Evolutionary conservation across 1,140 invertebrate species (phyloP), one percentile per base, ranked within the genome.

Genomic region (Anastatus disparis): DNA sequence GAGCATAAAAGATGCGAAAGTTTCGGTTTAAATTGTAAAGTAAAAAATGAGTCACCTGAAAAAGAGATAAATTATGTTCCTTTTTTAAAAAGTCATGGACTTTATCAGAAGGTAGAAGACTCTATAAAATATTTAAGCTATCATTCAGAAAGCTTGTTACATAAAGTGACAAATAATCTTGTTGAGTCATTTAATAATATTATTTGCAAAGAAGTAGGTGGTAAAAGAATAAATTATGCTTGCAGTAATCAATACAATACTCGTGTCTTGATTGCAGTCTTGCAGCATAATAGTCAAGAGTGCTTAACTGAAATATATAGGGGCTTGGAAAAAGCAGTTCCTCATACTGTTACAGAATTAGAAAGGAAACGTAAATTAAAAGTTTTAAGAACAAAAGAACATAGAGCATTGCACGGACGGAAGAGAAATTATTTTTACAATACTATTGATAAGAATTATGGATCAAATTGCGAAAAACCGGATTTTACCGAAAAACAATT

Each of bases 131-230:
- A 58, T 24, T 63, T 74, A 40, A 61, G 64, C 31, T 13, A 15
- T 65, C 50, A 76, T 66, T 68, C 75, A 31, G 38, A 67, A 7
- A 77, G 76, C 53, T 73, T 82, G 22, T 70, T 86, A 6, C 29
- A 77, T 2, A 78, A 84, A 64, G 74, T 74, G 27, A 83, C 81
- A 40, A 86, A 78, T 52, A 86, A 86, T 72, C 9, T 50, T 29
- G 81, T 77, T 15, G 85, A 87, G 77, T 26, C 56, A 29, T 85
- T 77, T 66, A 79, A 83, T 64, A 71, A 64, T 29, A 65, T 71
- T 24, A 27, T 80, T 0, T 61, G 59, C 13, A 84, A 84, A 73
- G 74, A 74, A 68, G 68, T 79, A 27, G 79, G 77, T 20, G 84
- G 81, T 8, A 84, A 85, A 72, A 66, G 78, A 53, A 68, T 78